Evolutionary conservation across 2,888 invertebrate species (phyloP), one percentile per base, ranked within the genome.

Genomic region (Eilema caniola): DNA sequence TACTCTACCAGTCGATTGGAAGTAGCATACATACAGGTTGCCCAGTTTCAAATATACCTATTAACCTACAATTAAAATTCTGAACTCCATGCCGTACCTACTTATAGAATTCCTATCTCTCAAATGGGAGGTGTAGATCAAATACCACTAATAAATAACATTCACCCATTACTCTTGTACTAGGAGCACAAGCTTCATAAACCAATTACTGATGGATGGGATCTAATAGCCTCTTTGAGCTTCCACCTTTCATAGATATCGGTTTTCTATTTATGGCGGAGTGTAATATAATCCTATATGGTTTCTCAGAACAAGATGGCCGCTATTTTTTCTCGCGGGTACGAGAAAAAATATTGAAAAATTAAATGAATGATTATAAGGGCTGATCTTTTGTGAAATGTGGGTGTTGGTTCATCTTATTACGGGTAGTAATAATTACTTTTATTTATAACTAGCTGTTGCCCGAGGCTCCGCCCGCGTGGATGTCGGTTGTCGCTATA

Each of bases 221-320:
- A 47, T 61, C 1, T 67, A 37, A 67, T 47, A 16, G 41, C 41
- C 41, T 33, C n/a, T 41, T 59, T 67, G 59, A 61, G 67, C 14
- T 61, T 8, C 59, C 14, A 23, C 20, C 25, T 20, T 53, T 25
- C 31, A 47, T 67, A 37, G 57, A 53, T 53, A 53, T 53, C n/a
- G 53, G n/a, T 53, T n/a, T n/a, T n/a, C 53, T 53, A 53, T 53
- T 53, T n/a, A n/a, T 10, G 53, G 53, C 10, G 10, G 0, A n/a
- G 1, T n/a, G 53, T 20, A n/a, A 53, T n/a, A n/a, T 53, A 53
- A 53, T 53, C 53, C 20, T 47, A 3, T 20, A 20, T 41, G 16
- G 41, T 41, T n/a, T 41, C 41, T 47, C 47, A 47, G 47, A 47
- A 47, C 47, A 47, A 47, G 20, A 47, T 47, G 47, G 47, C 47